These are phyloP conservation scores for Tanytarsus gracilentus DNA, from an alignment of 2,888 invertebrate genomes.

Conservation along the genomic window DNA sequence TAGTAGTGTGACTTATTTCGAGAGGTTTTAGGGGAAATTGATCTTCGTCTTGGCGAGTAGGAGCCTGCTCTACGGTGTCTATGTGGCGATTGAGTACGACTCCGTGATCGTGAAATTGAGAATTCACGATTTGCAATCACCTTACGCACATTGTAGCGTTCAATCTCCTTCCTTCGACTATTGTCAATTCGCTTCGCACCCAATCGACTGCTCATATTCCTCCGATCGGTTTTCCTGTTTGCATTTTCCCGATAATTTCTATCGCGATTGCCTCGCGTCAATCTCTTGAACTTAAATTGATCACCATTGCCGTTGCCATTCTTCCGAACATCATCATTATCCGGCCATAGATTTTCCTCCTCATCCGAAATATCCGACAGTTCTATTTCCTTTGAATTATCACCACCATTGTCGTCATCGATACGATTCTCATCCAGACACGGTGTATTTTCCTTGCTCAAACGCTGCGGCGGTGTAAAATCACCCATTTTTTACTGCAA, in stretches of 20 bases:
- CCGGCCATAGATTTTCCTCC: constrained; percentile 30
- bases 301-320: constrained; percentile 38
- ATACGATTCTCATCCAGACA: constrained; percentile 55
- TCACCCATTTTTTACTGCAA: background rate
- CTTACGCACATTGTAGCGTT: constrained; percentile 73
- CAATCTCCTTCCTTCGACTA: constrained; percentile 65
- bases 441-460: constrained; percentile 55
- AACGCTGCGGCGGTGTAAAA: too few relatives aligned
- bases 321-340: constrained; percentile 40
- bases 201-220: background rate
- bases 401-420: constrained; percentile 34
- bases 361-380: constrained; percentile 26
- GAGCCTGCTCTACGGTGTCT: constrained; percentile 32
- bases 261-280: constrained; percentile 66
- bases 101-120: constrained; percentile 35
- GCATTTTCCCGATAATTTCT: constrained; percentile 63
- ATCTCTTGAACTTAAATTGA: constrained; percentile 61
- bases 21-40: constrained; percentile 27
- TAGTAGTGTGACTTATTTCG: constrained; percentile 28
- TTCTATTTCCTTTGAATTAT: constrained; percentile 31
- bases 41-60: constrained; percentile 33
- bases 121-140: constrained; percentile 58
- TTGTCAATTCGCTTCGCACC: constrained; percentile 35
- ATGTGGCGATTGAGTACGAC: constrained; percentile 31
- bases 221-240: background rate